These are phyloP conservation scores for Myotis lucifugus DNA, from an alignment of 2,113 vertebrate species.

Conservation along the genomic window DNA sequence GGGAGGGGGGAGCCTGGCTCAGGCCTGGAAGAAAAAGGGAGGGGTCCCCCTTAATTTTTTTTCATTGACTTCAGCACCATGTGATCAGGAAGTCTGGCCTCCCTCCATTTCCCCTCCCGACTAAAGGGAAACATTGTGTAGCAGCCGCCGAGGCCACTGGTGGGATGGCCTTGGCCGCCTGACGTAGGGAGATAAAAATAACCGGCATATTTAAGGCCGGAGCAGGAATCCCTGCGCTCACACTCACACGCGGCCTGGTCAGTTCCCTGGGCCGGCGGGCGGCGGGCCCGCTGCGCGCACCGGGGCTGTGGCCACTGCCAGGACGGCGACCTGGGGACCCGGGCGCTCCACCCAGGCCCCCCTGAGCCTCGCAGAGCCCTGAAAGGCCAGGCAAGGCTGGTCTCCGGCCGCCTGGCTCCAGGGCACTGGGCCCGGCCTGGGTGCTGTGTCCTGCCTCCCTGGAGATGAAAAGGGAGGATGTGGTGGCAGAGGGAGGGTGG, in stretches of 20 bases:
- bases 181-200: slow-evolving; percentile 99
- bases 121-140: slow-evolving; percentile 96
- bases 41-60: slow-evolving; percentile 79
- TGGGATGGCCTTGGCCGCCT: slow-evolving; percentile 89
- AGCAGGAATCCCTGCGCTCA: slow-evolving; percentile 95
- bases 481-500: background rate
- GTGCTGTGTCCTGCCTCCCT: background rate
- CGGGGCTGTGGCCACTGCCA: slow-evolving; percentile 61
- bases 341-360: background rate
- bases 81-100: slow-evolving; percentile 98
- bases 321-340: background rate
- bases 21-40: slow-evolving; percentile 71
- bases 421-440: background rate
- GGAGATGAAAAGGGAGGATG: background rate
- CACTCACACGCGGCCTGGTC: slow-evolving; percentile 92
- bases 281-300: background rate
- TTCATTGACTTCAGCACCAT: slow-evolving; percentile 89
- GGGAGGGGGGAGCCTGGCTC: slow-evolving; percentile 69
- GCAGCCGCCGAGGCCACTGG: slow-evolving; percentile 82
- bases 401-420: background rate
- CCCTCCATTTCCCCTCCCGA: slow-evolving; percentile 96
- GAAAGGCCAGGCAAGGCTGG: background rate
- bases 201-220: slow-evolving; percentile 98
- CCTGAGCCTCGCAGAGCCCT: background rate
- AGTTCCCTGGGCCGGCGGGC: slow-evolving; percentile 82